A percentile compares a stretch with the other conserved stretches of the same genome.
Evolutionary conservation across 2,113 vertebrate genomes (phyloP).

Genomic region (Rallus limicola): DNA sequence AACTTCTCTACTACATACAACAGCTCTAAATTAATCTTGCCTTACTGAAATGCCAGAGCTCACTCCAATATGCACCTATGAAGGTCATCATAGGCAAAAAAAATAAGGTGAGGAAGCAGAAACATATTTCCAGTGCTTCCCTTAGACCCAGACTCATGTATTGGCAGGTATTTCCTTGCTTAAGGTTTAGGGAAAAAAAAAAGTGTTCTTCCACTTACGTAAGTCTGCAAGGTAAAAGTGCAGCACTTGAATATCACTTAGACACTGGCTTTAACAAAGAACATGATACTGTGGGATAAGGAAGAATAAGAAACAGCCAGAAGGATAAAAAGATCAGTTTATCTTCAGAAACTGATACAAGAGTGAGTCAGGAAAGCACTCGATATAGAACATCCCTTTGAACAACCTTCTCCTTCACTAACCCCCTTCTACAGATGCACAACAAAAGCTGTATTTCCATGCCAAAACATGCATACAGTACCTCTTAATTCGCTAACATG

Average conservation of each 20-base stretch:
- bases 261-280: background rate
- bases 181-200: background rate
- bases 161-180: background rate
- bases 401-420: background rate
- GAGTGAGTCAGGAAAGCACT: background rate
- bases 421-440: background rate
- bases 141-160: background rate
- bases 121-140: background rate
- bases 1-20: background rate
- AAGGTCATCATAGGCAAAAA: background rate
- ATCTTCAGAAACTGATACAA: background rate
- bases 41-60: slow-evolving; percentile 4
- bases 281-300: background rate
- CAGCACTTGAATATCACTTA: background rate
- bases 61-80: background rate
- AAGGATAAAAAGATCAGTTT: background rate
- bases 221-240: background rate
- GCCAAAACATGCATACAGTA: slow-evolving; percentile 72
- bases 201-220: background rate
- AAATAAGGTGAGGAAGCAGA: background rate
- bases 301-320: background rate
- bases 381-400: background rate
- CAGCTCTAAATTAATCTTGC: background rate
- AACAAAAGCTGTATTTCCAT: slow-evolving; percentile 26
- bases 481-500: slow-evolving; percentile 71